These are phyloP conservation scores for Melinopterus prodromus DNA, from an alignment of 2,888 invertebrate genomes.

Conservation along the genomic window DNA sequence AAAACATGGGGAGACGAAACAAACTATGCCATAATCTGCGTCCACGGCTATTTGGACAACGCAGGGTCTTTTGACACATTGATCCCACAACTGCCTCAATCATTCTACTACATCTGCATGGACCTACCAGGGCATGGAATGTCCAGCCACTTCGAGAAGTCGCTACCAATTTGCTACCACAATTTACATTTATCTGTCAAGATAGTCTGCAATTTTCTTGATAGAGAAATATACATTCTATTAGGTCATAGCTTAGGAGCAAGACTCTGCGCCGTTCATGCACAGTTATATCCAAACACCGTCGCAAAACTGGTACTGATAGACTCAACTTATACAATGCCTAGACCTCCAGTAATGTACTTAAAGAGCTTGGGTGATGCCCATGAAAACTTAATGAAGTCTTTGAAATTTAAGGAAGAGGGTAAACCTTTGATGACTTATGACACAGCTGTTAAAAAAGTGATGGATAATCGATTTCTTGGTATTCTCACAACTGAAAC, in stretches of 20 bases:
- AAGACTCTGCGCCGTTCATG: slow-evolving; percentile 51
- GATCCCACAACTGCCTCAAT: slow-evolving; percentile 62
- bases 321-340: slow-evolving; percentile 52
- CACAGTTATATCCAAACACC: slow-evolving; percentile 52
- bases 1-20: slow-evolving; percentile 68
- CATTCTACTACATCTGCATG: slow-evolving; percentile 59
- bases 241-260: slow-evolving; percentile 61
- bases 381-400: slow-evolving; percentile 54
- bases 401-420: slow-evolving; percentile 36
- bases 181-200: slow-evolving; percentile 48
- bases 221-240: slow-evolving; percentile 35
- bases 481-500: slow-evolving; percentile 14
- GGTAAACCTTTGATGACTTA: slow-evolving; percentile 20
- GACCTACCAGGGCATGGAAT: slow-evolving; percentile 71
- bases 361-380: slow-evolving; percentile 49
- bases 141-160: slow-evolving; percentile 64
- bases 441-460: slow-evolving; percentile 12
- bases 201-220: slow-evolving; percentile 35
- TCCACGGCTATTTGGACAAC: slow-evolving; percentile 69
- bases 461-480: slow-evolving; percentile 6
- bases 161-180: slow-evolving; percentile 58
- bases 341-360: slow-evolving; percentile 37
- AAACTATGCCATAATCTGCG: slow-evolving; percentile 64
- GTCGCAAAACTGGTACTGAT: slow-evolving; percentile 55
- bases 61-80: slow-evolving; percentile 67